Percentiles rank a stretch among this genome's conserved stretches.
Conservation (phyloP, 2,797 vertebrate species). For the Dryobates pubescens region DNA sequence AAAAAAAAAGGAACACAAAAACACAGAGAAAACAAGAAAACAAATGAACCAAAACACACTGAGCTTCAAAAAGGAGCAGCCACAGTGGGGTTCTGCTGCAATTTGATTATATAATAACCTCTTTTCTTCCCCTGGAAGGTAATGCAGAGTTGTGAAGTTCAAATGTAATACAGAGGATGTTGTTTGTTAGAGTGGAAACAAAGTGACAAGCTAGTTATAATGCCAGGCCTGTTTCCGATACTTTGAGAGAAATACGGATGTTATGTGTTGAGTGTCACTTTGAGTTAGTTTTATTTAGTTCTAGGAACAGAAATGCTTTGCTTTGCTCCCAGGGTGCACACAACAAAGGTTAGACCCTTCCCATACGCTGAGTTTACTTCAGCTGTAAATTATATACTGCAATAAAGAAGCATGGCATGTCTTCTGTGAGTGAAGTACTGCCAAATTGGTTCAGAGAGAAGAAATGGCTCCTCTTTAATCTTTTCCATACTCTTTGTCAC, state of each 20-base stretch:
- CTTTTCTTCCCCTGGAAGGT: slow-evolving; percentile 41
- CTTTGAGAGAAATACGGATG: background rate
- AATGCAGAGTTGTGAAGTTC: slow-evolving; percentile 11
- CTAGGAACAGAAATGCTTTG: slow-evolving; percentile 16
- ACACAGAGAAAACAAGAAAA: slow-evolving; percentile 49
- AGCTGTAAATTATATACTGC: slow-evolving; percentile 35
- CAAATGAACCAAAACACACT: slow-evolving; percentile 52
- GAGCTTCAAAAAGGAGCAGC: slow-evolving; percentile 57
- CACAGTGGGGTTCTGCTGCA: slow-evolving; percentile 57
- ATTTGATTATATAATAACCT: slow-evolving; percentile 56
- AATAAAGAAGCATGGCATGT: background rate
- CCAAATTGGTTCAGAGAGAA: background rate
- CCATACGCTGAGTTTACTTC: background rate
- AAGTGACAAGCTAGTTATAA: slow-evolving; percentile 32
- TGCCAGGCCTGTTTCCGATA: slow-evolving; percentile 27
- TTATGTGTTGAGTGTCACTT: background rate
- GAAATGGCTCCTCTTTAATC: slow-evolving; percentile 2
- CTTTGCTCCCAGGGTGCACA: background rate
- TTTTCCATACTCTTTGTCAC: background rate
- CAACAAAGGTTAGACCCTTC: slow-evolving; percentile 16
- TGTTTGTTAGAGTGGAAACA: slow-evolving; percentile 51
- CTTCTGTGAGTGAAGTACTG: background rate
- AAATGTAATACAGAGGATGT: slow-evolving; percentile 25
- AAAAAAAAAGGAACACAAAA: slow-evolving; percentile 6
- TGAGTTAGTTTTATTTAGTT: slow-evolving; percentile 42